Percentiles rank a stretch among this genome's conserved stretches.
These are phyloP conservation scores for Nematopogon swammerdamellus DNA, from an alignment of 2,888 invertebrate species.

Conservation along the genomic window DNA sequence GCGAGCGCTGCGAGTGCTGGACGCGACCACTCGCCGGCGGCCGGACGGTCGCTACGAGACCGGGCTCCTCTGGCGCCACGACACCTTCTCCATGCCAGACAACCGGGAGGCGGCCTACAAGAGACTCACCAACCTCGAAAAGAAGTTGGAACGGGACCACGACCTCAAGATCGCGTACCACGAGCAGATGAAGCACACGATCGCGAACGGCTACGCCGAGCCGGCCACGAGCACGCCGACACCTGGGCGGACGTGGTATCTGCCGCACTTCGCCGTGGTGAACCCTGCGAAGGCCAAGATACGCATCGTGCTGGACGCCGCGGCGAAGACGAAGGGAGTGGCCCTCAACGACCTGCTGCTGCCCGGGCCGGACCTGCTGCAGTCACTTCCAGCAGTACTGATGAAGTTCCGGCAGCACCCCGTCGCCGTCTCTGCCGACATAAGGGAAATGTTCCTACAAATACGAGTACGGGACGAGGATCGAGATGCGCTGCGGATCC, in stretches of 20 bases:
- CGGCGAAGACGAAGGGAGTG: constrained; percentile 7
- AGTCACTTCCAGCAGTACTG: background rate
- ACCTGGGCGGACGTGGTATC: constrained; percentile 6
- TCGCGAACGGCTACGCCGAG: constrained; percentile 10
- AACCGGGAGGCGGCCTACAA: constrained; percentile 4
- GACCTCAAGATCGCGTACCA: constrained; percentile 5
- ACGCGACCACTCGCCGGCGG: background rate
- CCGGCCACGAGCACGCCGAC: background rate
- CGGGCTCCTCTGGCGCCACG: constrained; percentile 8
- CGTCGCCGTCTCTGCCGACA: background rate
- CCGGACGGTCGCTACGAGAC: constrained; percentile 8
- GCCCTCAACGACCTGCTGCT: constrained; percentile 4
- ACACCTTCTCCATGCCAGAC: constrained; percentile 5
- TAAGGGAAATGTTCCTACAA: background rate
- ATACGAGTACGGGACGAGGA: background rate
- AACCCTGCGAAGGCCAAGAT: constrained; percentile 8
- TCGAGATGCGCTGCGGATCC: too few species aligned
- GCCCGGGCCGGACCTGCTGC: background rate
- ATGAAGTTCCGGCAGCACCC: background rate
- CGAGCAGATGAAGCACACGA: constrained; percentile 4
- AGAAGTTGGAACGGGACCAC: constrained; percentile 6
- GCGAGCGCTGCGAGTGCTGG: constrained; percentile 1
- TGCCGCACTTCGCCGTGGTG: constrained; percentile 12
- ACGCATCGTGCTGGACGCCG: constrained; percentile 9
- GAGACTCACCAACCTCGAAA: constrained; percentile 5